A percentile compares a stretch with the other conserved stretches of the same genome.
phyloP scores from a whole-genome alignment of 2,113 vertebrate genomes.

The Psammodynastes pulverulentus region DNA sequence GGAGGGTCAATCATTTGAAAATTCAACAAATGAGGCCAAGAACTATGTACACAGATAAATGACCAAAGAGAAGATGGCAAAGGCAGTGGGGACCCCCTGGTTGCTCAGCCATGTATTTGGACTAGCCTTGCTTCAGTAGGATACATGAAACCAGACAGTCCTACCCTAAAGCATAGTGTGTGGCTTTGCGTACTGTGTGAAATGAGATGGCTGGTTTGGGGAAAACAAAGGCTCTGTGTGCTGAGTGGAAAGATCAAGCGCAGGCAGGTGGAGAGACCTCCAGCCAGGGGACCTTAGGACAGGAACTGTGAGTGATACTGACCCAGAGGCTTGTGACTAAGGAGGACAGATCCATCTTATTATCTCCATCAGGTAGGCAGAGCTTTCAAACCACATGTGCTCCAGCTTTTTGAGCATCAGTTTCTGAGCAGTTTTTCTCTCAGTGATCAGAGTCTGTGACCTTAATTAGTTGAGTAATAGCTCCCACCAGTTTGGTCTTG shows the following conservation, averaged over 20 bases:
- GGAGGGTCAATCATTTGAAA: background rate
- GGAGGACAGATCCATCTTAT: background rate
- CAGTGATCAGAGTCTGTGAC: background rate
- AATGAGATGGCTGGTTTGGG: background rate
- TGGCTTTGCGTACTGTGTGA: background rate
- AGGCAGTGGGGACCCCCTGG: background rate
- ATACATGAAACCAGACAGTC: background rate
- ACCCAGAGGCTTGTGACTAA: background rate
- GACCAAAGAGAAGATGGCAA: background rate
- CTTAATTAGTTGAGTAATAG: background rate
- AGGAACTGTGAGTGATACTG: background rate
- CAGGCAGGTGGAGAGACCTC: background rate
- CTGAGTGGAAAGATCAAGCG: background rate
- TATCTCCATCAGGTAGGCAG: background rate
- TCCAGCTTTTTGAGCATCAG: background rate
- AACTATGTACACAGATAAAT: background rate
- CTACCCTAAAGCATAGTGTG: background rate
- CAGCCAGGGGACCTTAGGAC: background rate
- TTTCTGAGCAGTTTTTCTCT: background rate
- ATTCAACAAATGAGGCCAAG: background rate
- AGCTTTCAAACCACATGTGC: background rate
- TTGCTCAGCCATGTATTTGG: background rate
- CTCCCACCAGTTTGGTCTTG: background rate
- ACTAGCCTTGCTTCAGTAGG: background rate
- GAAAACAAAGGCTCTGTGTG: background rate